Conservation (phyloP, 2,797 vertebrate species). For the Dallia pectoralis region DNA sequence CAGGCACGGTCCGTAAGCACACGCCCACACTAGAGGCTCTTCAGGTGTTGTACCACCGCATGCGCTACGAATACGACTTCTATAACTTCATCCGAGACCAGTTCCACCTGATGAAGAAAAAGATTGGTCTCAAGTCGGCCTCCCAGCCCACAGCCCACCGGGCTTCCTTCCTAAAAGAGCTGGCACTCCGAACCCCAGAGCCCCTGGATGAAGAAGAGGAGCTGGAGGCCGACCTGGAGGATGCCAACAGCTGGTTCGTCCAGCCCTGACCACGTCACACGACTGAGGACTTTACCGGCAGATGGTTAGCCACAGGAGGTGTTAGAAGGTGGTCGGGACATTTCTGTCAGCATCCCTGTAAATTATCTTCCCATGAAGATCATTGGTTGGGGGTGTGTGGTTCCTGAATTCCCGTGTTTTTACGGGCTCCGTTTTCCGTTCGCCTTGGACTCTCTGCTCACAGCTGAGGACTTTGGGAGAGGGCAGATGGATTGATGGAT, state of each 20-base stretch:
- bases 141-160: conserved; percentile 66
- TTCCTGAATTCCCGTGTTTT: conserved; percentile 54
- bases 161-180: conserved; percentile 80
- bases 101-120: conserved; percentile 93
- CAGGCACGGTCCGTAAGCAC: conserved; percentile 94
- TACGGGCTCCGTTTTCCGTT: conserved; percentile 43
- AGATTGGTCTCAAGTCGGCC: conserved; percentile 89
- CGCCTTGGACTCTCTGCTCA: conserved; percentile 44
- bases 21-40: conserved; percentile 90
- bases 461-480: conserved; percentile 42
- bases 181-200: conserved; percentile 85
- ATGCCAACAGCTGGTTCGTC: conserved; percentile 93
- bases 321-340: conserved; percentile 27
- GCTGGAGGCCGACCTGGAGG: conserved; percentile 80
- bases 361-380: conserved; percentile 48
- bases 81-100: conserved; percentile 96
- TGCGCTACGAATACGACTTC: conserved; percentile 96
- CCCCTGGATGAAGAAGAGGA: conserved; percentile 87
- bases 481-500: conserved; percentile 42
- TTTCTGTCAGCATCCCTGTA: conserved; percentile 42
- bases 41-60: conserved; percentile 92
- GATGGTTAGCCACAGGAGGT: conserved; percentile 16
- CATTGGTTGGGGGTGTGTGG: conserved; percentile 38
- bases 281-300: conserved; percentile 21
- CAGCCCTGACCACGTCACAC: conserved; percentile 66